Evolutionary conservation across 2,888 invertebrate species (phyloP).

Genomic region (Drosophila mayaguana): DNA sequence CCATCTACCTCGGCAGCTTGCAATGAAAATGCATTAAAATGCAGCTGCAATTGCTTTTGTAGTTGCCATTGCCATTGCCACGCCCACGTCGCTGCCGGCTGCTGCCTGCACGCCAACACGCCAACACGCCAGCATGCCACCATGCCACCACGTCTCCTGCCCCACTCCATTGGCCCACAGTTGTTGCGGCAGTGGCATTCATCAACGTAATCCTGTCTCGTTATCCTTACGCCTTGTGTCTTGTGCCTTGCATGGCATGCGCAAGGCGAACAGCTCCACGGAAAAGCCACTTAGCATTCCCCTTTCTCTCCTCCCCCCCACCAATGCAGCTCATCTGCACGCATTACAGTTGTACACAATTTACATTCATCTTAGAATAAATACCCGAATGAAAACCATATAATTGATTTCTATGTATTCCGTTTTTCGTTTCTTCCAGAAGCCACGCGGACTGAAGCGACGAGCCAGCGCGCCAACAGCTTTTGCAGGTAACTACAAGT

Average conservation of each 20-base stretch:
- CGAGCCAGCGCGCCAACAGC: not conserved
- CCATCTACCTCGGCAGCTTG: conserved; percentile 36
- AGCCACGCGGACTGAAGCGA: not conserved
- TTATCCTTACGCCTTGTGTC: conserved; percentile 51
- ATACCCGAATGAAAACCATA: conserved; percentile 41
- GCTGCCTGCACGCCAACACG: not conserved
- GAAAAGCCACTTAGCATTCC: conserved; percentile 63
- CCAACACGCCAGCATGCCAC: not conserved
- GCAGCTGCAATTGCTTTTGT: conserved; percentile 62
- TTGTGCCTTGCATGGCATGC: conserved; percentile 41
- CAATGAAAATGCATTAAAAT: conserved; percentile 74
- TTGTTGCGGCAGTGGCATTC: conserved; percentile 57
- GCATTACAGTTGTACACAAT: conserved; percentile 27
- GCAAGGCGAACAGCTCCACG: conserved; percentile 54
- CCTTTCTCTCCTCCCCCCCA: conserved; percentile 7
- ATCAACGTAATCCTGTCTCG: conserved; percentile 71
- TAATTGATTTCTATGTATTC: conserved; percentile 52
- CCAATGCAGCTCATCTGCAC: conserved; percentile 10
- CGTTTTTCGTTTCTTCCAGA: conserved; percentile 13
- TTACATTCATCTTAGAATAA: conserved; percentile 50
- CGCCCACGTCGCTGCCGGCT: not conserved
- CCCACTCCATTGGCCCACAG: not conserved
- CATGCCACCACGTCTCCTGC: no score
- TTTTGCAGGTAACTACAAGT: conserved; percentile 16
- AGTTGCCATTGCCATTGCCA: conserved; percentile 19